These are phyloP conservation scores for Eumaeus atala DNA, from an alignment of 1,140 invertebrate species.

Conservation along the genomic window DNA sequence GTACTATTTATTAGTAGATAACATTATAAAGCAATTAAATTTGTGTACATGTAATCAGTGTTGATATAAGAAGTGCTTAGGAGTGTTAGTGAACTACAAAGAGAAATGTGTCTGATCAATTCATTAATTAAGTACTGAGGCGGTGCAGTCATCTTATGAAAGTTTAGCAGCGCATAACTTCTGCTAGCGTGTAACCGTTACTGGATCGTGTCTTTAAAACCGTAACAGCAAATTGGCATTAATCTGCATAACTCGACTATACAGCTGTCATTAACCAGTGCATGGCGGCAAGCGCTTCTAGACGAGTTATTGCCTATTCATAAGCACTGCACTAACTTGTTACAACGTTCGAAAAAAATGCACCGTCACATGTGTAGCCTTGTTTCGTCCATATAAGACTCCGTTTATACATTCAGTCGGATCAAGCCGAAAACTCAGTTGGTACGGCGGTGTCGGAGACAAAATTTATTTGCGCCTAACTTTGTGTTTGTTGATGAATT, in stretches of 20 bases:
- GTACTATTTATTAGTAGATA: too few species aligned
- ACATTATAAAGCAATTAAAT: too few species aligned
- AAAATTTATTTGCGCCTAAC: slow-evolving; percentile 21
- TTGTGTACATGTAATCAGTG: too few species aligned
- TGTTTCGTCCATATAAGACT: slow-evolving; percentile 18
- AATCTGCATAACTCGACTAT: slow-evolving; percentile 54
- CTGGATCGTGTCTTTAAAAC: slow-evolving; percentile 23
- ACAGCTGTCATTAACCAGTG: slow-evolving; percentile 58
- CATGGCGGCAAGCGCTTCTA: slow-evolving; percentile 45
- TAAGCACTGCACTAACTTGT: slow-evolving; percentile 30
- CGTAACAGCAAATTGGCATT: slow-evolving; percentile 47
- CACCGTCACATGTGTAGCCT: slow-evolving; percentile 12
- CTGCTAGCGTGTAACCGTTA: too few species aligned
- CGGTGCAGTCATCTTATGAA: too few species aligned
- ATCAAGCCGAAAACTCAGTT: slow-evolving; percentile 1
- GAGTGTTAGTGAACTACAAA: too few species aligned
- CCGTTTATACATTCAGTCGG: neutral
- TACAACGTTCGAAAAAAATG: neutral
- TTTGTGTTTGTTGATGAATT: slow-evolving; percentile 7
- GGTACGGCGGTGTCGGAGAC: slow-evolving; percentile 11
- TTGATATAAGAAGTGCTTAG: too few species aligned
- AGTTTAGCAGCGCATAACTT: too few species aligned
- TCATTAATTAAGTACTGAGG: too few species aligned
- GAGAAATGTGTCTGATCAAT: too few species aligned
- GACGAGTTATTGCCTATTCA: slow-evolving; percentile 59